Evolutionary conservation across 1,140 invertebrate species (phyloP).

Genomic region (Trichonephila clavata): DNA sequence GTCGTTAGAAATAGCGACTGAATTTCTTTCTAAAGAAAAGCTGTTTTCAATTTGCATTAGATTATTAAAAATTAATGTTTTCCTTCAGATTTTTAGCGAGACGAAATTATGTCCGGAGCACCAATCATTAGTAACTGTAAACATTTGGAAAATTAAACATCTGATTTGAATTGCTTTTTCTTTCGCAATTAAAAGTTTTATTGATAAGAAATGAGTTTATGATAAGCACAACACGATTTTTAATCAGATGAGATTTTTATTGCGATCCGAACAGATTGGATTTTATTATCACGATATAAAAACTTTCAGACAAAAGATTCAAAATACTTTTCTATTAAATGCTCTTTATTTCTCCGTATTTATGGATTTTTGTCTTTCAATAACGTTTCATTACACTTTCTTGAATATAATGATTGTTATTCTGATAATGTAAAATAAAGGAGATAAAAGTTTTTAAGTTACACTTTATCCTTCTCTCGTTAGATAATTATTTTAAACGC

Average conservation of each 20-base stretch:
- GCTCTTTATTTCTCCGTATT: neutral
- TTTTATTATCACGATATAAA: neutral
- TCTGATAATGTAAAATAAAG: too few species aligned
- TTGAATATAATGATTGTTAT: too few species aligned
- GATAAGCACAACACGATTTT: neutral
- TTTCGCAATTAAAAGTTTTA: constrained; percentile 10
- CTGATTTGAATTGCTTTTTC: neutral
- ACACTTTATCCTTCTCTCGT: too few species aligned
- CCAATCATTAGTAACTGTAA: neutral
- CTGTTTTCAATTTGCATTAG: neutral
- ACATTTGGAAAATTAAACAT: neutral
- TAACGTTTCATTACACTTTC: neutral
- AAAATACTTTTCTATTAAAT: neutral
- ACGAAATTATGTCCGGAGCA: neutral
- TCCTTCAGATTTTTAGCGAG: neutral
- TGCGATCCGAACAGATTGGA: neutral
- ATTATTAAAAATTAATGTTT: neutral
- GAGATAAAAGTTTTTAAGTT: too few species aligned
- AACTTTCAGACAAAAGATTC: neutral
- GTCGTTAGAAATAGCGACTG: neutral
- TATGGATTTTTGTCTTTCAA: neutral
- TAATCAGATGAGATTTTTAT: neutral
- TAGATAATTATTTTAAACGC: too few species aligned
- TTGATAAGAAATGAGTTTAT: neutral
- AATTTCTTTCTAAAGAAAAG: neutral